Evolutionary conservation across 2,797 vertebrate genomes (phyloP).

Genomic region (Thamnophis elegans): DNA sequence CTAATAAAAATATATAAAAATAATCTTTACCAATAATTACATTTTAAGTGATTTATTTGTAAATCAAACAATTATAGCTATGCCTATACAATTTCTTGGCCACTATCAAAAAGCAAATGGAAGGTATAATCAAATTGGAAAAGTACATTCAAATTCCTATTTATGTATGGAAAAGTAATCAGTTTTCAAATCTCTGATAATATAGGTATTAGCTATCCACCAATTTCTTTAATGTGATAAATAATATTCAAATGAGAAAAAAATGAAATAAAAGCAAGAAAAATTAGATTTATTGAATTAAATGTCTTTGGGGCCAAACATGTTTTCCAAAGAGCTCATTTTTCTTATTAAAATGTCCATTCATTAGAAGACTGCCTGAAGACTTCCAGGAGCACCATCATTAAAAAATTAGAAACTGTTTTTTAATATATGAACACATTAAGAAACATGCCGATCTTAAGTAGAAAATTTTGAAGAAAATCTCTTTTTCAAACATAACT

Average conservation of each 20-base stretch:
- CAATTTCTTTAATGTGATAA: slow-evolving; percentile 11
- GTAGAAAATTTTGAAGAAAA: neutral
- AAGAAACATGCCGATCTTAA: neutral
- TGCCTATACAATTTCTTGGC: neutral
- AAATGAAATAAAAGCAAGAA: neutral
- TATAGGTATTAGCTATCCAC: neutral
- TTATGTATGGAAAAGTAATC: neutral
- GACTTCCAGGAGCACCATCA: neutral
- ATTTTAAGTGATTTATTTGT: neutral
- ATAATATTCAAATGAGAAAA: neutral
- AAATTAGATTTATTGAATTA: neutral
- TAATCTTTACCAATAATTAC: neutral
- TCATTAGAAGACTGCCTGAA: slow-evolving; percentile 1
- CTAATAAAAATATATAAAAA: neutral
- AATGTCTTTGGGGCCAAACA: slow-evolving; percentile 9
- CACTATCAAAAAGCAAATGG: neutral
- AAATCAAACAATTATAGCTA: neutral
- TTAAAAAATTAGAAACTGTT: neutral
- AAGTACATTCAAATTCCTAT: neutral
- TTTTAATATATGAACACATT: neutral
- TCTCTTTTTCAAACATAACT: neutral
- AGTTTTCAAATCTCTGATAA: neutral
- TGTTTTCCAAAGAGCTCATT: neutral
- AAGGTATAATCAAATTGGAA: neutral
- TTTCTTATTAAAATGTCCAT: slow-evolving; percentile 11